Base-by-base conservation (phyloP, 2,888 invertebrate genomes). In the Dynastes grantii region DNA sequence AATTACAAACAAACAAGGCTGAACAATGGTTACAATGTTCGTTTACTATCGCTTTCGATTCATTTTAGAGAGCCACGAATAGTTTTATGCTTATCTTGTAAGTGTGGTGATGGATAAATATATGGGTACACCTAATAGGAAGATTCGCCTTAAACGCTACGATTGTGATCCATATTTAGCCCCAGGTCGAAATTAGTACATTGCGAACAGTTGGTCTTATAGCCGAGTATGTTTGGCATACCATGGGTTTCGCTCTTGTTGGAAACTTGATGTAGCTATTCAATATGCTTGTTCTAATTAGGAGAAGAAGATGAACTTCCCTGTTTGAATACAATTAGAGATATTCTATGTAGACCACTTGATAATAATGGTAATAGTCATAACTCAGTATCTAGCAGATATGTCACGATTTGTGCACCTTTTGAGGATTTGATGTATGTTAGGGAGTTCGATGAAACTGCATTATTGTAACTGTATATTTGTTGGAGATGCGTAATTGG, bases 1-100 rank as follows among this genome's bases (percentile, higher is more conserved):
- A 29, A 63, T 32, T 32, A 32, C 65, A 29, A 45, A 65, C 40
- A 65, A 65, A 65, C 65, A 45, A 45, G n/a, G n/a, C 16, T 16
- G 40, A 65, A 65, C 65, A 65, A 65, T 63, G 63, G 8, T 63
- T 2, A 63, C 63, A 63, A 32, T 65, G 65, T 65, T 45, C 37
- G 65, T 8, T 65, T 22, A 45, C 65, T 65, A 65, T 65, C 65
- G 65, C 11, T 65, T 65, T 65, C 65, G 22, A 65, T 65, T 27
- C 45, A 29, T 65, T 65, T 65, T 16, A 40, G 37, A 22, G 64
- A 22, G 40, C 45, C 40, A 40, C 40, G 40, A 65, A 65, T 22
- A 22, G 45, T 63, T 32, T 63, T 32, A 63, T 63, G 63, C 29
- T 63, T 63, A 63, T 63, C 63, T 63, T 63, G 32, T 29, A 9